Evolutionary conservation across 2,113 vertebrate species (phyloP), one percentile per base, ranked within the genome.

Genomic region (Scomber scombrus): DNA sequence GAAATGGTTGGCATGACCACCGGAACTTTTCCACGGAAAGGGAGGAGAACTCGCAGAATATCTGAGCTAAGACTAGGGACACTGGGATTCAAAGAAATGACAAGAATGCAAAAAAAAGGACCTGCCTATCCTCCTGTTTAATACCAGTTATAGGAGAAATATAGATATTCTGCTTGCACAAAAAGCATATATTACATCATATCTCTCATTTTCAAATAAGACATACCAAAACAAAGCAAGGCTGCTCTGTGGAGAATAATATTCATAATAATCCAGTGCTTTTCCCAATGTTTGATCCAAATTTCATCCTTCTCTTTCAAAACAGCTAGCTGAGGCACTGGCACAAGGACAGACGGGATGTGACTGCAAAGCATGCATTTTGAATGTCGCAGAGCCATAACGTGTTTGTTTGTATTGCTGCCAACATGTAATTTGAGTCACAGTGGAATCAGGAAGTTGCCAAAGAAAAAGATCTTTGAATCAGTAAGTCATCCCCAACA

Each of bases 61-160:
- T 87, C 81, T 82, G 71, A 80, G 88, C 68, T 47, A 81, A 89
- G 85, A 91, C 83, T 76, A 62, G 75, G 78, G 84, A 92, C 26
- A 7, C 52, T 66, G 68, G 86, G 85, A 92, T 80, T 78, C 21
- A 55, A 49, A 91, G 81, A 88, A 92, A 95, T 95, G 93, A 80
- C 65, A 95, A 86, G 91, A 86, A 94, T 93, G 89, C 71, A 68
- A 56, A 75, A 43, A 78, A 84, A 82, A 79, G 55, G 68, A 71
- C 70, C 75, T 80, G 75, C 57, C 54, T 9, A 8, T 68, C 78
- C 73, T 18, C 16, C 21, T 69, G 78, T 49, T 57, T 21, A 81
- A 67, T 16, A 73, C 43, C 26, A 81, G 58, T 60, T 56, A 63
- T 2, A 31, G 18, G 46, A 76, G 40, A 29, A 71, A 57, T 46